Evolutionary conservation across 2,113 vertebrate genomes (phyloP).

Genomic region (Leiothrix lutea): DNA sequence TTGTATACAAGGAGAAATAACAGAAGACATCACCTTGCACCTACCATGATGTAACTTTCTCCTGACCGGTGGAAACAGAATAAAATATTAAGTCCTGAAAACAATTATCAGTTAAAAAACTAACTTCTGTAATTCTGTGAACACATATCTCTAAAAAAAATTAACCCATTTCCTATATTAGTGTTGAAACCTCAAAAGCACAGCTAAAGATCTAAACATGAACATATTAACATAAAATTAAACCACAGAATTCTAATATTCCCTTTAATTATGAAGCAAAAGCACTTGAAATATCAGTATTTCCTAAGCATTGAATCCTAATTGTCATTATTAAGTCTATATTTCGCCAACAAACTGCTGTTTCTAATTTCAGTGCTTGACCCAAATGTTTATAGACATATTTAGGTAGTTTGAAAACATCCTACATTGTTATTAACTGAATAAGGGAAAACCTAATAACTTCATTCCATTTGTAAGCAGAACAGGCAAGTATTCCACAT

Average conservation of each 20-base stretch:
- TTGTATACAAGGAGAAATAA: not conserved
- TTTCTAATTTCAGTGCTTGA: not conserved
- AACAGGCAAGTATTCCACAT: not conserved
- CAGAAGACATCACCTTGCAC: not conserved
- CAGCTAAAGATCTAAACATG: not conserved
- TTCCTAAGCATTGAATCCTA: not conserved
- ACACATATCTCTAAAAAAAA: not conserved
- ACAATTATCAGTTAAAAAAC: not conserved
- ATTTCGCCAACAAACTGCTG: not conserved
- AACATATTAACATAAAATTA: not conserved
- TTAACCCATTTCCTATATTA: not conserved
- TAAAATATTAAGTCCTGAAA: not conserved
- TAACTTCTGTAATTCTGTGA: not conserved
- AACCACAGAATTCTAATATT: not conserved
- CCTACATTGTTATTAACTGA: not conserved
- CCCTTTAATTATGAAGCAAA: not conserved
- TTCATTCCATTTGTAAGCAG: not conserved
- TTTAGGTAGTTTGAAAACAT: not conserved
- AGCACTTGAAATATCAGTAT: not conserved
- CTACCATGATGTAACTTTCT: not conserved
- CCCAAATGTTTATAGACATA: rapidly evolving
- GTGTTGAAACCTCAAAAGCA: not conserved
- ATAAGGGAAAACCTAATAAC: not conserved
- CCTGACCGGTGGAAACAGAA: not conserved
- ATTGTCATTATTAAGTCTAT: not conserved